Evolutionary conservation across 2,888 invertebrate species (phyloP).

Genomic region (Lamellibrachia satsuma): DNA sequence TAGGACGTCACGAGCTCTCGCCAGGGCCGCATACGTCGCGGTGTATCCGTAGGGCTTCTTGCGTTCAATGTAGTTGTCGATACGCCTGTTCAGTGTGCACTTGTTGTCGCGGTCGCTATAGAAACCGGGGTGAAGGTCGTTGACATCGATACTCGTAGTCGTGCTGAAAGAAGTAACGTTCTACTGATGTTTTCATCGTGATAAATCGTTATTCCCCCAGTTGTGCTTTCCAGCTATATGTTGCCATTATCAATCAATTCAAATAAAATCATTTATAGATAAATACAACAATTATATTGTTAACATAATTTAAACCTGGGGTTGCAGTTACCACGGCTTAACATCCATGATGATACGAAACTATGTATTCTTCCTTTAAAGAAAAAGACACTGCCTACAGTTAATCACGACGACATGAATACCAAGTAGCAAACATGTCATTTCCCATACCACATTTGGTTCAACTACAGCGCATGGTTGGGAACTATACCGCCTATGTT

Average conservation of each 20-base stretch:
- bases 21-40: conserved; percentile 44
- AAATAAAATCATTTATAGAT: too few relatives aligned
- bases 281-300: neutral
- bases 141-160: conserved; percentile 42
- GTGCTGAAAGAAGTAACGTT: conserved; percentile 37
- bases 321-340: neutral
- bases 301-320: neutral
- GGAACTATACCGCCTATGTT: too few relatives aligned
- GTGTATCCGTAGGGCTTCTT: conserved; percentile 47
- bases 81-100: conserved; percentile 40
- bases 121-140: conserved; percentile 39
- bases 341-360: neutral
- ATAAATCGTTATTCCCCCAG: neutral
- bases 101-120: conserved; percentile 41
- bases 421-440: neutral
- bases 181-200: neutral
- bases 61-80: conserved; percentile 25
- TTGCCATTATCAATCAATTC: neutral
- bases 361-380: neutral
- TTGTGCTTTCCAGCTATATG: neutral
- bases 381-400: neutral
- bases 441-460: neutral
- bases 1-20: conserved; percentile 37
- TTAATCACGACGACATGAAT: neutral
- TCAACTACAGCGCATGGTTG: too few relatives aligned